Conservation (phyloP, 2,113 vertebrate species). For the Genyomyrus donnyi region DNA sequence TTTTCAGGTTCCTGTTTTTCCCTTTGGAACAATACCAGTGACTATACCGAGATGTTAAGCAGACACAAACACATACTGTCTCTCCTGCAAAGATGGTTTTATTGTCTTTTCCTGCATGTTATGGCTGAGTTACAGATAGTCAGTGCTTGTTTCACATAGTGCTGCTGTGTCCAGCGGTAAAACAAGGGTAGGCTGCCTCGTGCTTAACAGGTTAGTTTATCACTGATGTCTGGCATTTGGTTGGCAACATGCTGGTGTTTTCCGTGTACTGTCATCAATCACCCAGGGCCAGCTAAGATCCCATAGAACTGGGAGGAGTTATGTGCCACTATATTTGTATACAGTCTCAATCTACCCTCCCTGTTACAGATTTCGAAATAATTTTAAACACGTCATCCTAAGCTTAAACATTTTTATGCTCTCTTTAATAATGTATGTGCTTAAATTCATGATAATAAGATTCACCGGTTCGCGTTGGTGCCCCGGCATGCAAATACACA, state of each 20-base stretch:
- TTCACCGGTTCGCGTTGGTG: neutral
- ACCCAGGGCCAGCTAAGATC: neutral
- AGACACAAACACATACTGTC: neutral
- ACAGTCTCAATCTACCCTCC: neutral
- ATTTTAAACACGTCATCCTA: neutral
- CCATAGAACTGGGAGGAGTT: constrained; percentile 1
- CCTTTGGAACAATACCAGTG: neutral
- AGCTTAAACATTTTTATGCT: neutral
- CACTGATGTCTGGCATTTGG: constrained; percentile 8
- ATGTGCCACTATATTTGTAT: neutral
- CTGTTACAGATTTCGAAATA: neutral
- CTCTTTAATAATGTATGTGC: neutral
- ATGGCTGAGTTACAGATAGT: neutral
- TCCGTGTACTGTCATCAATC: constrained; percentile 21
- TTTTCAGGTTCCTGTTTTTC: neutral
- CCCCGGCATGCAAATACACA: neutral
- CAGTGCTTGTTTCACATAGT: neutral
- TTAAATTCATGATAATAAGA: neutral
- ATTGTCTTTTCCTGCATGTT: neutral
- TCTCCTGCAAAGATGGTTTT: neutral
- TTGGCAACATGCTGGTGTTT: constrained; percentile 5
- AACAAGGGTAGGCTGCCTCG: constrained; percentile 12
- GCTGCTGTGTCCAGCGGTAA: constrained; percentile 8
- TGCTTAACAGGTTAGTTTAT: constrained; percentile 22
- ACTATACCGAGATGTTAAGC: neutral